These are phyloP conservation scores for Synanceia verrucosa DNA, from an alignment of 2,797 vertebrate genomes.

Conservation along the genomic window DNA sequence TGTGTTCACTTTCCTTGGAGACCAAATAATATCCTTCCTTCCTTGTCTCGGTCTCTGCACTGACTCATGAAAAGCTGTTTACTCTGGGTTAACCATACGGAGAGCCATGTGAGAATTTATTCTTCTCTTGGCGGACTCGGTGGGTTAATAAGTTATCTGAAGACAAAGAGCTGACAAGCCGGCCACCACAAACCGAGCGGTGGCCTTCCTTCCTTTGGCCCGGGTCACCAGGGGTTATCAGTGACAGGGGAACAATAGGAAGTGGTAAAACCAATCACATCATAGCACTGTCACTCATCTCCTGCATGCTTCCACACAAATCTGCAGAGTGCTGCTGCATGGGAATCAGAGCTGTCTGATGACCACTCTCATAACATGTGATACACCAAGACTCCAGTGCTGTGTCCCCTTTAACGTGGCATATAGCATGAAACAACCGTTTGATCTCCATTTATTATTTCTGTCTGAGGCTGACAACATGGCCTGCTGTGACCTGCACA, in stretches of 20 bases:
- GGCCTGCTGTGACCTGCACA: not conserved
- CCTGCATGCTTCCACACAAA: slow-evolving; percentile 59
- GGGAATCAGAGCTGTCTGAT: slow-evolving; percentile 45
- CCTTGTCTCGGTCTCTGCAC: slow-evolving; percentile 21
- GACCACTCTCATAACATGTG: slow-evolving; percentile 42
- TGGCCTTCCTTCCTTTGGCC: slow-evolving; percentile 75
- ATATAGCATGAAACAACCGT: slow-evolving; percentile 41
- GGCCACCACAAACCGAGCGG: slow-evolving; percentile 64
- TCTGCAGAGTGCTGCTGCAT: slow-evolving; percentile 38
- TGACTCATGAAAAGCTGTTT: slow-evolving; percentile 72
- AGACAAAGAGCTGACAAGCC: slow-evolving; percentile 80
- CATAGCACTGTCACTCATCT: slow-evolving; percentile 62
- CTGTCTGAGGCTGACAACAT: slow-evolving; percentile 19
- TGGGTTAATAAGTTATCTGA: slow-evolving; percentile 84
- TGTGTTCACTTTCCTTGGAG: slow-evolving; percentile 10
- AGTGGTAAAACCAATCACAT: slow-evolving; percentile 69
- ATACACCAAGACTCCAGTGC: slow-evolving; percentile 54
- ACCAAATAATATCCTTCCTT: slow-evolving; percentile 23
- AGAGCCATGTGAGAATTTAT: slow-evolving; percentile 71
- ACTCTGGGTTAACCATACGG: slow-evolving; percentile 78
- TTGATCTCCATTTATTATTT: slow-evolving; percentile 45
- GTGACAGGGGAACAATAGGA: slow-evolving; percentile 81
- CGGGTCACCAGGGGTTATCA: slow-evolving; percentile 81
- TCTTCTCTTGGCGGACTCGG: slow-evolving; percentile 67
- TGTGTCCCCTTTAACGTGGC: slow-evolving; percentile 65